phyloP scores from a whole-genome alignment of 1,140 invertebrate genomes.

The Achroia grisella region DNA sequence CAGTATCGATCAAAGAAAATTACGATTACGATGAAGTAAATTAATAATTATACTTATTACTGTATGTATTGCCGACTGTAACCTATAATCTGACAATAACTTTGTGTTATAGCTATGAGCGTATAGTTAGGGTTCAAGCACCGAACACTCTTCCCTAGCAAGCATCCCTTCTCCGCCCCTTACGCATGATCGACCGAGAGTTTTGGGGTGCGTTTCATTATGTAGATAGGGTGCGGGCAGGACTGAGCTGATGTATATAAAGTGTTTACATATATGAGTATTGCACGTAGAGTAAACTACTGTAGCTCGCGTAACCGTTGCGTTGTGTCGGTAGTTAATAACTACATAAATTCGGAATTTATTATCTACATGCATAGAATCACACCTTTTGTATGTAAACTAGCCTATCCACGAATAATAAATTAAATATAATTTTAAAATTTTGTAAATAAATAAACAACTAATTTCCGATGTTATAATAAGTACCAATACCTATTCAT shows the following conservation, averaged over 20 bases:
- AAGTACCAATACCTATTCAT: no score
- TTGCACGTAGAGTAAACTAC: background rate
- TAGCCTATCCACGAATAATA: no score
- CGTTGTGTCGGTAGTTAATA: no score
- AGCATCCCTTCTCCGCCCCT: constrained; percentile 70
- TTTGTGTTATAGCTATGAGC: constrained; percentile 25
- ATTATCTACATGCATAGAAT: no score
- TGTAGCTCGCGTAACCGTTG: no score
- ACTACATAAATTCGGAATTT: no score
- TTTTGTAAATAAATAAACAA: no score
- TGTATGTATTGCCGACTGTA: no score
- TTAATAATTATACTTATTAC: constrained; percentile 4
- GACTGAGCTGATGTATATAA: constrained; percentile 13
- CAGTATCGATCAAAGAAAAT: constrained; percentile 38
- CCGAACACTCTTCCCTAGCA: constrained; percentile 59
- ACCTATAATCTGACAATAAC: background rate
- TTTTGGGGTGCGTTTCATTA: constrained; percentile 63
- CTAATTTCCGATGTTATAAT: no score
- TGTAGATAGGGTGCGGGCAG: constrained; percentile 50
- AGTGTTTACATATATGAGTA: background rate
- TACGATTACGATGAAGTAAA: constrained; percentile 1
- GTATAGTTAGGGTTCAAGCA: constrained; percentile 50
- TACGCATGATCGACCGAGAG: constrained; percentile 70
- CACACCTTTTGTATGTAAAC: no score
- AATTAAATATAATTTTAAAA: no score